These are phyloP conservation scores for Ophraella communa DNA, from an alignment of 2,888 invertebrate genomes.

Conservation along the genomic window DNA sequence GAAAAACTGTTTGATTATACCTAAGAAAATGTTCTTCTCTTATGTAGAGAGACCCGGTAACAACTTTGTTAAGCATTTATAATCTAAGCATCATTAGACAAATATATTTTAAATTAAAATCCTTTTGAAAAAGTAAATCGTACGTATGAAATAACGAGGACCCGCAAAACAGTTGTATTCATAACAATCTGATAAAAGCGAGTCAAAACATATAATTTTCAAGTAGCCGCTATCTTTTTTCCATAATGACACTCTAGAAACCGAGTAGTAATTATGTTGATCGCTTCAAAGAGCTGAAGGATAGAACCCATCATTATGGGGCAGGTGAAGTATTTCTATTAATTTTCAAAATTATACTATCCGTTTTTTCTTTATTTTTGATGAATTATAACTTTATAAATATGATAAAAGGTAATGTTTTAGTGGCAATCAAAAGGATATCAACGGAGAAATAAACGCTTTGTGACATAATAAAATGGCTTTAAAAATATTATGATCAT, in stretches of 20 bases:
- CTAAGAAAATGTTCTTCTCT: no score
- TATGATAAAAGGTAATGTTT: slow-evolving; percentile 32
- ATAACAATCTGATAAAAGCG: slow-evolving; percentile 41
- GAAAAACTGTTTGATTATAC: no score
- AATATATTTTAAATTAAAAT: no score
- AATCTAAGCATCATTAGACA: no score
- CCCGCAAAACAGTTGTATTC: slow-evolving; percentile 32
- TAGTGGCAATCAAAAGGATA: slow-evolving; percentile 45
- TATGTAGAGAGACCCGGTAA: no score
- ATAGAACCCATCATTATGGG: slow-evolving; percentile 54
- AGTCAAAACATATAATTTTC: slow-evolving; percentile 43
- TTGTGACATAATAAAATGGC: background rate
- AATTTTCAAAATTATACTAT: slow-evolving; percentile 50
- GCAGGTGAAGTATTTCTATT: slow-evolving; percentile 53
- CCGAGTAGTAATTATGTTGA: slow-evolving; percentile 42
- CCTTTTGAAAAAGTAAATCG: background rate
- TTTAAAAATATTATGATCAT: background rate
- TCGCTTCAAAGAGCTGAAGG: slow-evolving; percentile 37
- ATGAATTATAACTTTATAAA: slow-evolving; percentile 28
- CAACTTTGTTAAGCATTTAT: no score
- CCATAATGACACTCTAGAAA: slow-evolving; percentile 45
- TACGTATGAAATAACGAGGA: background rate
- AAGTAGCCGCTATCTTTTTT: slow-evolving; percentile 42
- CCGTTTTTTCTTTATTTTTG: slow-evolving; percentile 20
- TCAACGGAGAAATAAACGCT: slow-evolving; percentile 27